Evolutionary conservation across 1,140 invertebrate genomes (phyloP).

Genomic region (Helicoverpa zea): DNA sequence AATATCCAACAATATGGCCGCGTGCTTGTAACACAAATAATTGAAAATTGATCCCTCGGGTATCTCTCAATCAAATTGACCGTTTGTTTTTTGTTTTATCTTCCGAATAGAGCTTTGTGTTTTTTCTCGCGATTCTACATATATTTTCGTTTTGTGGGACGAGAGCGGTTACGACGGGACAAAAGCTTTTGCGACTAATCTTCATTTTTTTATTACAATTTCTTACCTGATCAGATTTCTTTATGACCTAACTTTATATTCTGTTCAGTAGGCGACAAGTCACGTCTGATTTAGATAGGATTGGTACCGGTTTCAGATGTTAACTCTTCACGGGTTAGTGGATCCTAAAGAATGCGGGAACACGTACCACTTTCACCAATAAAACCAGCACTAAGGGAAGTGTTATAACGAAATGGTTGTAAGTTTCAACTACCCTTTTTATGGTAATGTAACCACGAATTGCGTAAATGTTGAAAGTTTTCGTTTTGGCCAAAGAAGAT

Average conservation of each 20-base stretch:
- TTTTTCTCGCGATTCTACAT: constrained; percentile 2
- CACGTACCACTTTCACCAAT: constrained; percentile 17
- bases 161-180: not conserved
- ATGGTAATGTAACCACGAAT: not conserved
- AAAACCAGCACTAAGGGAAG: constrained; percentile 10
- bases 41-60: constrained; percentile 46
- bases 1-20: constrained; percentile 45
- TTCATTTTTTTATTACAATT: constrained; percentile 4
- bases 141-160: not conserved
- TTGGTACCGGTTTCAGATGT: constrained; percentile 36
- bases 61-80: constrained; percentile 44
- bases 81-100: constrained; percentile 30
- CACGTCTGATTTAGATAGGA: constrained; percentile 43
- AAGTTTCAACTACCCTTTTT: constrained; percentile 10
- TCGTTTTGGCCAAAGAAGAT: not conserved
- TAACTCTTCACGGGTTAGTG: constrained; percentile 34
- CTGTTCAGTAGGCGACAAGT: constrained; percentile 31
- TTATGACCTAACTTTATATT: constrained; percentile 43
- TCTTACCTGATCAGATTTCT: constrained; percentile 24
- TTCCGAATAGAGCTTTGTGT: not conserved
- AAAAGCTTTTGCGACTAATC: not conserved
- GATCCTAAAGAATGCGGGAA: constrained; percentile 29
- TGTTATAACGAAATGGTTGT: constrained; percentile 14
- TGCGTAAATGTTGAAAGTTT: constrained; percentile 8
- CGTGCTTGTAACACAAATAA: constrained; percentile 43